Conservation (phyloP, 2,113 vertebrate species). For the Pomatorhinus ruficollis region DNA sequence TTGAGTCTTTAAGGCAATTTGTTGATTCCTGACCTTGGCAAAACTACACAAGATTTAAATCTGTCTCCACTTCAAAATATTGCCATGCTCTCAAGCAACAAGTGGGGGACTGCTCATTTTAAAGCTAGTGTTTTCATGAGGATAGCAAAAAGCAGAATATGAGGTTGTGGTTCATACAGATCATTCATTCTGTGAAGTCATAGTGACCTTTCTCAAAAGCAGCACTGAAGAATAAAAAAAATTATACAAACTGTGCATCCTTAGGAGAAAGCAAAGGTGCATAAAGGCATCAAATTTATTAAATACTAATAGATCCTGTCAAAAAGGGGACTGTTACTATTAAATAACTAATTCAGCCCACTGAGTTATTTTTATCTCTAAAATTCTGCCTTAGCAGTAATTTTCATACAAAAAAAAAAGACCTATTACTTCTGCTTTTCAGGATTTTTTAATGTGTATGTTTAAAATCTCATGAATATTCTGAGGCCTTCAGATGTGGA, state of each 20-base stretch:
- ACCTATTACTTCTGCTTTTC: background rate
- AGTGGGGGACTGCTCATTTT: background rate
- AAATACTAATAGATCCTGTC: background rate
- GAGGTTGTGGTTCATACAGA: background rate
- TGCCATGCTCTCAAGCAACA: background rate
- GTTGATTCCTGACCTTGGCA: background rate
- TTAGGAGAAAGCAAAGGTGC: background rate
- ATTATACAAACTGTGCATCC: background rate
- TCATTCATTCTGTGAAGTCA: background rate
- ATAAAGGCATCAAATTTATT: background rate
- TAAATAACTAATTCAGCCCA: background rate
- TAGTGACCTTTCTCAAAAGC: background rate
- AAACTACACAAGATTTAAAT: background rate
- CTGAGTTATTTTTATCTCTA: background rate
- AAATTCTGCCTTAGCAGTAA: background rate
- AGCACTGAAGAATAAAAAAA: background rate
- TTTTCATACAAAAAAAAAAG: background rate
- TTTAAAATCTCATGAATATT: slow-evolving; percentile 40
- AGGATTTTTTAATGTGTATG: background rate
- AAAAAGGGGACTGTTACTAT: background rate
- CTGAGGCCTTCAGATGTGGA: background rate
- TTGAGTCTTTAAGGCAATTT: background rate
- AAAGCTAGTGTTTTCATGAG: background rate
- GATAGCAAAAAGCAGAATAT: background rate
- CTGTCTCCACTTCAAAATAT: background rate